Conservation (phyloP, 2,888 invertebrate species). For the Lepidocyrtinus sp. region DNA sequence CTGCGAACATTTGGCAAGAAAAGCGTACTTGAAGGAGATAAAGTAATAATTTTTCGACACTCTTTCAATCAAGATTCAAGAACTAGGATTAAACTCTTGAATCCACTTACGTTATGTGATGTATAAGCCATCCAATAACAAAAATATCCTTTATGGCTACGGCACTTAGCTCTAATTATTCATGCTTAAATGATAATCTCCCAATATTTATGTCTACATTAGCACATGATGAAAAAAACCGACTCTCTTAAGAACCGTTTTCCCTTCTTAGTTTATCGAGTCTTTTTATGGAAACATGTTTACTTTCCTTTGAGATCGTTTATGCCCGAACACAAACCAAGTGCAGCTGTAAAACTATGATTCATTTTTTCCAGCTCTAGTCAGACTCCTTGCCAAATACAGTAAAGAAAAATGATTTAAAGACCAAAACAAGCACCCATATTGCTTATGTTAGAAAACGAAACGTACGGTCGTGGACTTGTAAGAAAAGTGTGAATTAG, state of each 20-base stretch:
- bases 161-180: neutral
- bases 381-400: constrained; percentile 11
- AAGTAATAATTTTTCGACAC: constrained; percentile 3
- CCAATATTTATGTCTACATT: neutral
- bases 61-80: constrained; percentile 2
- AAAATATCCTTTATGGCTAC: neutral
- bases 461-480: neutral
- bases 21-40: constrained; percentile 7
- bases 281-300: constrained; percentile 3
- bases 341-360: neutral
- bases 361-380: too few relatives aligned
- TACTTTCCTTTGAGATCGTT: constrained; percentile 4
- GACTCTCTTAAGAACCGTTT: neutral
- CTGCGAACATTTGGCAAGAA: constrained; percentile 43
- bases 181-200: neutral
- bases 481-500: neutral
- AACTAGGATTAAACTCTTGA: neutral
- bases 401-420: constrained; percentile 13
- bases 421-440: neutral
- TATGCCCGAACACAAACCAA: neutral
- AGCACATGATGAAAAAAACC: neutral
- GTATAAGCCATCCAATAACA: neutral
- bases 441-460: neutral
- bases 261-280: neutral
- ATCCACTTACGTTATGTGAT: neutral